Evolutionary conservation across 1,140 invertebrate species (phyloP), one percentile per base, ranked within the genome.

Genomic region (Vanessa tameamea): DNA sequence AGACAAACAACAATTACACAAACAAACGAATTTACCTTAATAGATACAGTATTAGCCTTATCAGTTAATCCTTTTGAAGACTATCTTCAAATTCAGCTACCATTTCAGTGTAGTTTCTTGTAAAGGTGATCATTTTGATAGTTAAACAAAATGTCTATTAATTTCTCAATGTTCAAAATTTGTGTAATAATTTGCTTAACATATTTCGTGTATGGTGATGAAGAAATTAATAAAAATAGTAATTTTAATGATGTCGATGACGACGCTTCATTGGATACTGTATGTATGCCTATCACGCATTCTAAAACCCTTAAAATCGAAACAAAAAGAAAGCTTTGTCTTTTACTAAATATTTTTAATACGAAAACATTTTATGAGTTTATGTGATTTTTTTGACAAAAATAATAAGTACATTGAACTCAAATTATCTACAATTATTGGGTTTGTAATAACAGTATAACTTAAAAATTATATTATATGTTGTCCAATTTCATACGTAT

Each of bases 251-350:
- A 73, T 73, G 77, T 90, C 23, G 73, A 87, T 16, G 89, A 91
- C 77, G 89, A 91, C 68, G 85, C 89, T n/a, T 78, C 71, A 47
- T 78, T 91, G 48, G 87, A 91, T 72, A 87, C 88, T 12, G 89
- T 91, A 84, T 76, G 87, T 85, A 77, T 50, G 8, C 3, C 26
- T 31, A 31, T 53, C n/a, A 53, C 37, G 37, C 13, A 20, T 55
- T 57, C 23, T 9, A 53, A 8, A 47, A 5, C 11, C 0, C 53
- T 9, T 61, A 43, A 53, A 20, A 55, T 20, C 16, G 20, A 20
- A 12, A 43, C 37, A 9, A 43, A 43, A 43, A 43, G 26, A 43
- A 9, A 37, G 3, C 31, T 37, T 2, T 37, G 1, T 43, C 6
- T 9, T 43, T 43, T 43, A 43, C 7, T 0, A 43, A 4, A 4